Evolutionary conservation across 1,140 invertebrate species (phyloP).

Genomic region (Lethrus apterus): DNA sequence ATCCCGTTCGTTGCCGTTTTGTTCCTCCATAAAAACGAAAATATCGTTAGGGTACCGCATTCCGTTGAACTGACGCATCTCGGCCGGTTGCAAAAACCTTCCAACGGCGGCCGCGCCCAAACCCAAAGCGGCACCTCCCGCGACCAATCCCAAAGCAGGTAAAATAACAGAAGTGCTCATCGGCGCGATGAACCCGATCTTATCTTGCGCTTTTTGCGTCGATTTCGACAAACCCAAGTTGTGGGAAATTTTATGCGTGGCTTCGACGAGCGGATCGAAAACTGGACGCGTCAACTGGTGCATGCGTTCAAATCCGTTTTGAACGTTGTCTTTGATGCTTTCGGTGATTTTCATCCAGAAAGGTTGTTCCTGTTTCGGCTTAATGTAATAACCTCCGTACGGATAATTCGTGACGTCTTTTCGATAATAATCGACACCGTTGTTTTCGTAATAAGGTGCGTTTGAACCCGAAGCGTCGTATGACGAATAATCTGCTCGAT

Average conservation of each 20-base stretch:
- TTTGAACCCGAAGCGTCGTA: conserved; percentile 42
- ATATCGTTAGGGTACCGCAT: conserved; percentile 43
- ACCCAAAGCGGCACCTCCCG: conserved; percentile 65
- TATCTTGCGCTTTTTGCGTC: conserved; percentile 52
- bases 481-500: conserved; percentile 40
- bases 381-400: conserved; percentile 45
- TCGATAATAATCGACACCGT: conserved; percentile 44
- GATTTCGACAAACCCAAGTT: conserved; percentile 57
- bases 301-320: conserved; percentile 60
- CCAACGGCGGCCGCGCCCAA: conserved; percentile 71
- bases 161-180: conserved; percentile 53
- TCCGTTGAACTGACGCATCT: conserved; percentile 44
- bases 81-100: conserved; percentile 58
- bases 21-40: conserved; percentile 28
- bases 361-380: conserved; percentile 49
- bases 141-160: conserved; percentile 66
- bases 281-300: conserved; percentile 62
- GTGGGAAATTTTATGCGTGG: conserved; percentile 66
- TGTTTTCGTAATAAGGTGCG: conserved; percentile 43
- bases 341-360: conserved; percentile 66
- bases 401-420: conserved; percentile 46
- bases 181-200: conserved; percentile 55
- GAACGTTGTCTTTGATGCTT: conserved; percentile 62
- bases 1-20: conserved; percentile 6
- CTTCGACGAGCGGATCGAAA: conserved; percentile 64